These are phyloP conservation scores for Camponotus vicinus DNA, from an alignment of 1,140 invertebrate genomes.

Conservation along the genomic window DNA sequence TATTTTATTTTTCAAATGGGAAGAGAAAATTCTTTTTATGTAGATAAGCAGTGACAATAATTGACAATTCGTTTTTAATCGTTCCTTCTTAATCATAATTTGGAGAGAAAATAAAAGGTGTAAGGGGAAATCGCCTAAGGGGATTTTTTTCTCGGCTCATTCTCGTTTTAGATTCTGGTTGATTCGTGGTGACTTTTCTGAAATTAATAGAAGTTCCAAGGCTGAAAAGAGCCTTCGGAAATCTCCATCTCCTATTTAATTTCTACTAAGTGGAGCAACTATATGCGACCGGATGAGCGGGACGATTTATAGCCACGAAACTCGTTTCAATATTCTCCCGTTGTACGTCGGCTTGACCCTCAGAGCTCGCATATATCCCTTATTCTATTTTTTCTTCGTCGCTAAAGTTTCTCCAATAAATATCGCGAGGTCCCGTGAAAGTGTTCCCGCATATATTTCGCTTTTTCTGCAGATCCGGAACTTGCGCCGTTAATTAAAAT, in stretches of 20 bases:
- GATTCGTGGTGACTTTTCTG: background rate
- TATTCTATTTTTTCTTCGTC: conserved; percentile 42
- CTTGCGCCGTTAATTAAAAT: conserved; percentile 63
- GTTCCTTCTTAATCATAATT: background rate
- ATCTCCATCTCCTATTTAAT: conserved; percentile 58
- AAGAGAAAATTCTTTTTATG: background rate
- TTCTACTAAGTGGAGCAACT: conserved; percentile 61
- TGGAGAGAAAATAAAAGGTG: background rate
- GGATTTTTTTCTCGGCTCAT: background rate
- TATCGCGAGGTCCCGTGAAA: conserved; percentile 46
- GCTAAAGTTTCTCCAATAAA: conserved; percentile 67
- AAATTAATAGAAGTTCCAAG: conserved; percentile 58
- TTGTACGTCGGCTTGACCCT: background rate
- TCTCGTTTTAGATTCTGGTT: conserved; percentile 10
- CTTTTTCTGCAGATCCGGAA: conserved; percentile 14
- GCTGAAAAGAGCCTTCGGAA: background rate
- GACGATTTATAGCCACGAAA: conserved; percentile 59
- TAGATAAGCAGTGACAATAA: background rate
- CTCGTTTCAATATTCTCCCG: conserved; percentile 62
- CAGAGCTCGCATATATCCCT: conserved; percentile 9
- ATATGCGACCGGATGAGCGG: conserved; percentile 8
- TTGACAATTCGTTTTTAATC: conserved; percentile 14
- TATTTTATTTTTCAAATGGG: background rate
- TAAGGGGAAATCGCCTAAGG: background rate
- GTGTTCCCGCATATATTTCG: background rate